Evolutionary conservation across 1,140 invertebrate species (phyloP).

Genomic region (Ooceraea biroi): DNA sequence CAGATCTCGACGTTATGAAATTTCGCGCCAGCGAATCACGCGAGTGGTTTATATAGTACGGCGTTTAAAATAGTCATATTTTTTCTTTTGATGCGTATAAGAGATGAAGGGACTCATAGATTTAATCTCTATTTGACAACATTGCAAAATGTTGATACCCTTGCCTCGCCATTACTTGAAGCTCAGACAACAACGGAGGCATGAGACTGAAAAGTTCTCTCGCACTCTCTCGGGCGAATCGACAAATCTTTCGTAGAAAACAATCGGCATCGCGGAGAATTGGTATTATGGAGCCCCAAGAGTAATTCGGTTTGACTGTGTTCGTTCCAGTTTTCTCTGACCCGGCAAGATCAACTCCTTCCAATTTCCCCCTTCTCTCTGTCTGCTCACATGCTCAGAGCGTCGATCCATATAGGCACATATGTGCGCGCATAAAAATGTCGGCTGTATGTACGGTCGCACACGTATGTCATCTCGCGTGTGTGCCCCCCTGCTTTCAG

Average conservation of each 20-base stretch:
- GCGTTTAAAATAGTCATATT: background rate
- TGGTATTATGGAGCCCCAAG: constrained; percentile 75
- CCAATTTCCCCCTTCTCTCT: constrained; percentile 64
- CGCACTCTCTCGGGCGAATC: background rate
- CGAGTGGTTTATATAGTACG: background rate
- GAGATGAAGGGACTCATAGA: background rate
- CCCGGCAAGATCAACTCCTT: constrained; percentile 63
- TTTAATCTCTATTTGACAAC: background rate
- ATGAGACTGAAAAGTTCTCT: background rate
- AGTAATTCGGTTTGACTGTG: constrained; percentile 82
- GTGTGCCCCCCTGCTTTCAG: constrained; percentile 47
- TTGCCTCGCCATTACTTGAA: background rate
- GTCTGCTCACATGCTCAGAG: background rate
- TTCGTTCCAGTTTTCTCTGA: constrained; percentile 77
- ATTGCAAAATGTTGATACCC: too few relatives aligned
- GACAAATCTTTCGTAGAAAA: constrained; percentile 51
- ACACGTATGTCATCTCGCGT: constrained; percentile 51
- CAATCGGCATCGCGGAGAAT: constrained; percentile 60
- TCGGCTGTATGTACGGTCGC: constrained; percentile 9
- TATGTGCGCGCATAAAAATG: constrained; percentile 46
- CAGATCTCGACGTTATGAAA: constrained; percentile 77
- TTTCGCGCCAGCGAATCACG: constrained; percentile 51
- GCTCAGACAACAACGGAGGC: background rate
- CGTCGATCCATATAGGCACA: constrained; percentile 36
- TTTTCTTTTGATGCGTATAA: background rate